Conservation (phyloP, 1,140 invertebrate species). For the Drosophila carrolli region DNA sequence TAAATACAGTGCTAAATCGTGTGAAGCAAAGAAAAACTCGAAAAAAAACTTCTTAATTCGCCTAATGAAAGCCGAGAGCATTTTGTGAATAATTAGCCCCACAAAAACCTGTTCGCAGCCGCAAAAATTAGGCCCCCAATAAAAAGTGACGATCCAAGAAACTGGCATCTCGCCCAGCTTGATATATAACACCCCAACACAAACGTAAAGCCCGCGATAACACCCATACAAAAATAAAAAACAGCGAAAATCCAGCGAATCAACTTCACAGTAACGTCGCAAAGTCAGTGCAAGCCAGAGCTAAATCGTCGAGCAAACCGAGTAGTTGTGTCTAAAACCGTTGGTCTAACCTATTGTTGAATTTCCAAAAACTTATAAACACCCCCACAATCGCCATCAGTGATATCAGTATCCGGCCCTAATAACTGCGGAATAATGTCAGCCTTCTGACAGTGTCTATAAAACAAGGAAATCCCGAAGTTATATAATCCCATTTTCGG, state of each 20-base stretch:
- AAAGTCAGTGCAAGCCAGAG: constrained; percentile 63
- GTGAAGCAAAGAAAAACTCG: constrained; percentile 36
- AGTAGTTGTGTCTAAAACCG: constrained; percentile 60
- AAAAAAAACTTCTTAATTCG: constrained; percentile 18
- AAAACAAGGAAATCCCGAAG: constrained; percentile 1
- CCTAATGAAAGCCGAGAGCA: constrained; percentile 47
- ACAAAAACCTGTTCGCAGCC: constrained; percentile 61
- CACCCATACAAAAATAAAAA: constrained; percentile 46
- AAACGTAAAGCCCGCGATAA: constrained; percentile 42
- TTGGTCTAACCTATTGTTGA: constrained; percentile 9
- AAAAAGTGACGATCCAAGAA: constrained; percentile 44
- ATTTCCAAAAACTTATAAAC: background rate
- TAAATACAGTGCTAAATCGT: constrained; percentile 24
- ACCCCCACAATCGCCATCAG: constrained; percentile 15
- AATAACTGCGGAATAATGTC: constrained; percentile 46
- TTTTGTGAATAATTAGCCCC: constrained; percentile 60
- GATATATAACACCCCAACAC: constrained; percentile 53
- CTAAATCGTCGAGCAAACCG: constrained; percentile 58
- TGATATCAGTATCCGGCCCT: constrained; percentile 3
- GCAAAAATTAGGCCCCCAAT: constrained; percentile 43
- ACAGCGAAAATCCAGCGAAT: constrained; percentile 53
- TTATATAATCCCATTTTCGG: constrained; percentile 43
- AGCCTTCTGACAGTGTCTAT: constrained; percentile 61
- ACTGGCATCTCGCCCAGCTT: constrained; percentile 31
- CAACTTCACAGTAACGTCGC: constrained; percentile 63